phyloP scores from a whole-genome alignment of 2,888 invertebrate species.

The Heliothis peltigera region DNA sequence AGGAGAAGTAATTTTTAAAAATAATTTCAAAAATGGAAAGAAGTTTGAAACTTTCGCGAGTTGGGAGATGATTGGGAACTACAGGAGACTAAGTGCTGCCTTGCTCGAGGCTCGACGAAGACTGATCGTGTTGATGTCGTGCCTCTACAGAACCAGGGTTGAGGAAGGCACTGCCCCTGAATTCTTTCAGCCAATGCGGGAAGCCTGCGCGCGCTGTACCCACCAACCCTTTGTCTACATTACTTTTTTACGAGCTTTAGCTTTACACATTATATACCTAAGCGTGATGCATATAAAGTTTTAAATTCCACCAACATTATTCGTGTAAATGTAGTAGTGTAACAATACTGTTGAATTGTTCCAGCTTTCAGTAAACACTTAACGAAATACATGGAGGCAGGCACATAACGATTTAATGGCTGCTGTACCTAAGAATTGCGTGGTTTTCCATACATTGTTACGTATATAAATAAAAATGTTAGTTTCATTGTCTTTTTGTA shows the following conservation, averaged over 20 bases:
- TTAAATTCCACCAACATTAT: not conserved
- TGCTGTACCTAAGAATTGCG: not conserved
- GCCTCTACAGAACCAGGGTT: conserved; percentile 1
- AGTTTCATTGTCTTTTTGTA: too few relatives aligned
- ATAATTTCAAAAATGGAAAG: not conserved
- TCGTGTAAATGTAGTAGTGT: not conserved
- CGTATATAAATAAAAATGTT: not conserved
- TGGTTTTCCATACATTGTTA: not conserved
- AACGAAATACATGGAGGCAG: not conserved
- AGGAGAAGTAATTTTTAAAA: not conserved
- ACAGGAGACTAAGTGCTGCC: not conserved
- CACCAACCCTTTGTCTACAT: conserved; percentile 1
- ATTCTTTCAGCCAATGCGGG: not conserved
- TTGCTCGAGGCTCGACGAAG: not conserved
- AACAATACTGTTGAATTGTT: not conserved
- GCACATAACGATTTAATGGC: not conserved
- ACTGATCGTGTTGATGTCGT: not conserved
- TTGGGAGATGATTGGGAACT: not conserved
- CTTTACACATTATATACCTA: conserved; percentile 1
- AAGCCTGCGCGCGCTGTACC: not conserved
- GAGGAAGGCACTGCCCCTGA: conserved; percentile 1
- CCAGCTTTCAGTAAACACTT: not conserved
- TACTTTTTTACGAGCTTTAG: conserved; percentile 1
- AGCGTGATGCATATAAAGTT: conserved; percentile 2
- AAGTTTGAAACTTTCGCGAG: conserved; percentile 1